These are phyloP conservation scores for Naso thynnoides DNA, from an alignment of 2,797 vertebrate species.

Conservation along the genomic window DNA sequence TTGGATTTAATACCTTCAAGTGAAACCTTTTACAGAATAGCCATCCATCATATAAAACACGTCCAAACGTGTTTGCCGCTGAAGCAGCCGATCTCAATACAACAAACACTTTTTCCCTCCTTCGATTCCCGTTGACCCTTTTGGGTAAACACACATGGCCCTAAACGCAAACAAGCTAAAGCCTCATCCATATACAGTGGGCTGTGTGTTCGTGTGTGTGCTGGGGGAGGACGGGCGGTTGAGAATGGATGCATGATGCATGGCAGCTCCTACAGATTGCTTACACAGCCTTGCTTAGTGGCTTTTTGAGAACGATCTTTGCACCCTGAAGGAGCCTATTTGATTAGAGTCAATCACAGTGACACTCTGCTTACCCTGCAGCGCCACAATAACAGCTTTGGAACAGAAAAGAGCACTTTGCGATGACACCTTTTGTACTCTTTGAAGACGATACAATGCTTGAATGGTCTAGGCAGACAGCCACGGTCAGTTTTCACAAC, in stretches of 20 bases:
- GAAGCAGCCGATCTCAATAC: constrained; percentile 35
- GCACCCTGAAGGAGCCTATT: constrained; percentile 66
- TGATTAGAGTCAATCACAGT: constrained; percentile 79
- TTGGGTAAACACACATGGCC: constrained; percentile 65
- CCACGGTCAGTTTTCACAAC: constrained; percentile 32
- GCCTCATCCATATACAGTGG: constrained; percentile 50
- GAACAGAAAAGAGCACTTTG: constrained; percentile 55
- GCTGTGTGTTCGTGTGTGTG: constrained; percentile 3
- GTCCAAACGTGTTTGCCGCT: constrained; percentile 60
- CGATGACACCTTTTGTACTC: constrained; percentile 50
- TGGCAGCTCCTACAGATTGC: constrained; percentile 63
- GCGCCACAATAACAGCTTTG: constrained; percentile 29
- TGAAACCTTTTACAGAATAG: constrained; percentile 17
- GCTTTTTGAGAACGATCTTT: constrained; percentile 50
- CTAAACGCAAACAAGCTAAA: constrained; percentile 64
- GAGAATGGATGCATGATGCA: constrained; percentile 67
- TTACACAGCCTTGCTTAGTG: constrained; percentile 66
- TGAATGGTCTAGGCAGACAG: constrained; percentile 40
- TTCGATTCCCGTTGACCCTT: constrained; percentile 63
- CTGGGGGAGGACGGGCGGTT: not conserved
- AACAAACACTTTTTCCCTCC: constrained; percentile 44
- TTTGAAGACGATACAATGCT: constrained; percentile 54
- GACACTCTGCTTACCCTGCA: constrained; percentile 72
- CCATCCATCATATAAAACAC: constrained; percentile 36
- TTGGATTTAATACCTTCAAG: constrained; percentile 9